phyloP scores from a whole-genome alignment of 2,888 invertebrate genomes.

The Drosophila mimica region DNA sequence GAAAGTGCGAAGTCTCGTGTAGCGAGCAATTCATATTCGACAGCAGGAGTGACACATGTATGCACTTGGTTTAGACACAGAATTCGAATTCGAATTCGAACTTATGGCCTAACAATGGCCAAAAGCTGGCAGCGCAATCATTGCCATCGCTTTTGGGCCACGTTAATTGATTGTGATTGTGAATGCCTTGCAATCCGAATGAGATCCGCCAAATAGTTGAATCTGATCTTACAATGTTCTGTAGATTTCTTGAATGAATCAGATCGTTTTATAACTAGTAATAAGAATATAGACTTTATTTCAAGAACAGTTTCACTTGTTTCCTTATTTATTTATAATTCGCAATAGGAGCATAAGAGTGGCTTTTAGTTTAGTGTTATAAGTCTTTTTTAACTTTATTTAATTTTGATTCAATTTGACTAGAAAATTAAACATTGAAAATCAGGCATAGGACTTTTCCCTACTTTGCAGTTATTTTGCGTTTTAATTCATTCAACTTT shows the following conservation, averaged over 20 bases:
- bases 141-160: conserved; percentile 52
- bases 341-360: background rate
- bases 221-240: background rate
- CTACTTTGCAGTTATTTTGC: background rate
- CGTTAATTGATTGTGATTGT: conserved; percentile 59
- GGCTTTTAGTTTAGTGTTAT: background rate
- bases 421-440: background rate
- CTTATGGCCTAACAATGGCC: conserved; percentile 71
- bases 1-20: conserved; percentile 62
- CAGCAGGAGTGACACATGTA: conserved; percentile 84
- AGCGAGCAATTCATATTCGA: conserved; percentile 64
- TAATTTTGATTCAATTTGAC: background rate
- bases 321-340: background rate
- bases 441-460: background rate
- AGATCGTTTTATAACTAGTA: background rate
- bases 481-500: background rate
- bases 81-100: conserved; percentile 31
- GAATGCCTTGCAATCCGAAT: conserved; percentile 3
- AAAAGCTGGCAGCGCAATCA: conserved; percentile 52
- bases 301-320: background rate
- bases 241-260: background rate
- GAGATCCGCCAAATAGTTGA: background rate
- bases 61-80: conserved; percentile 84
- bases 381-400: background rate
- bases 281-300: background rate